These are phyloP conservation scores for Drosophila rellima DNA, from an alignment of 2,888 invertebrate genomes.

Conservation along the genomic window DNA sequence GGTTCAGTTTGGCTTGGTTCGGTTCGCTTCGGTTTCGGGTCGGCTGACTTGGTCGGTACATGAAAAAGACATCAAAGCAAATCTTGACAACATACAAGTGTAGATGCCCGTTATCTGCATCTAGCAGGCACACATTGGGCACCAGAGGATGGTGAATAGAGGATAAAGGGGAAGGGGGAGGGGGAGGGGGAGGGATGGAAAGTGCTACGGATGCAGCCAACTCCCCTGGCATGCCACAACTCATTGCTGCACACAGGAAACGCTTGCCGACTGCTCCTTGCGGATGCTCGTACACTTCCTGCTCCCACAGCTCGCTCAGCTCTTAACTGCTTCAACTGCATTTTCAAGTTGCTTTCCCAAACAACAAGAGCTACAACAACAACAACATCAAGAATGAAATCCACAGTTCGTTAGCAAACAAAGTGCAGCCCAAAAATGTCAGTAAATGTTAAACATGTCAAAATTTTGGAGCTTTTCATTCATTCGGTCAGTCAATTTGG, in stretches of 20 bases:
- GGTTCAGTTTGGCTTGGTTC: conserved; percentile 12
- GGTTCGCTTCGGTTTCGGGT: conserved; percentile 31
- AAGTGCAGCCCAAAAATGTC: conserved; percentile 29
- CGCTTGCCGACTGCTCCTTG: conserved; percentile 59
- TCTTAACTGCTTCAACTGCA: conserved; percentile 56
- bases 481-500: conserved; percentile 26
- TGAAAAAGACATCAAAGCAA: conserved; percentile 80
- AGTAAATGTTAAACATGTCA: conserved; percentile 25
- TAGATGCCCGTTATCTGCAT: conserved; percentile 73
- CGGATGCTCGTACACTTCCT: conserved; percentile 69
- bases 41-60: conserved; percentile 63
- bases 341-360: conserved; percentile 61
- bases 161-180: too few species aligned
- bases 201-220: conserved; percentile 40
- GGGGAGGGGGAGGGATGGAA: not conserved
- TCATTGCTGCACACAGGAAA: conserved; percentile 42
- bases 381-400: conserved; percentile 35
- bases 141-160: not conserved
- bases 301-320: conserved; percentile 41
- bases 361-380: conserved; percentile 7
- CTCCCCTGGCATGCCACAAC: conserved; percentile 5
- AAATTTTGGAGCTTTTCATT: conserved; percentile 19
- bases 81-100: conserved; percentile 68
- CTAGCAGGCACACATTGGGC: conserved; percentile 40
- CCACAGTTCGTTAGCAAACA: conserved; percentile 45